These are phyloP conservation scores for Acanthochromis polyacanthus DNA, from an alignment of 2,113 vertebrate genomes.

Conservation along the genomic window DNA sequence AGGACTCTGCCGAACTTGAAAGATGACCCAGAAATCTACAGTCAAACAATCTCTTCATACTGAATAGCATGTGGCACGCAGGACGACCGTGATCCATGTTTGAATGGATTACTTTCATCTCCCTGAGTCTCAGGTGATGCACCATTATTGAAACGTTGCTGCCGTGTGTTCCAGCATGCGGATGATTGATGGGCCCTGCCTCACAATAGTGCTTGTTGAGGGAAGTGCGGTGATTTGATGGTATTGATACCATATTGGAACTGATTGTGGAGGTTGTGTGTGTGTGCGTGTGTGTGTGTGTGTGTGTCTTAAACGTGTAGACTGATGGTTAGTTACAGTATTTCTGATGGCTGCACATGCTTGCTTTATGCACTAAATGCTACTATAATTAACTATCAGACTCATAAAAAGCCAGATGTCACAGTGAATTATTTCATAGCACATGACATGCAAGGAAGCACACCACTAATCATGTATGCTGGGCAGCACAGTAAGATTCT, in stretches of 20 bases:
- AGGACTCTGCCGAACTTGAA: conserved; percentile 45
- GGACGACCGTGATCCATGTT: conserved; percentile 52
- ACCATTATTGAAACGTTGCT: conserved; percentile 62
- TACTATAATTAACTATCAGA: background rate
- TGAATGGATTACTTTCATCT: conserved; percentile 57
- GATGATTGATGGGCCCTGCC: conserved; percentile 51
- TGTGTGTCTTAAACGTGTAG: background rate
- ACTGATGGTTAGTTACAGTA: conserved; percentile 1
- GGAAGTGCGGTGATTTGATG: background rate
- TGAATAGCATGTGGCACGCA: conserved; percentile 25
- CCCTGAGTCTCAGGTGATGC: conserved; percentile 61
- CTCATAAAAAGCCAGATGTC: background rate
- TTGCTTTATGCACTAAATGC: conserved; percentile 9
- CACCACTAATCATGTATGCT: background rate
- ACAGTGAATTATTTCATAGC: conserved; percentile 13
- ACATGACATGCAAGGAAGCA: conserved; percentile 5
- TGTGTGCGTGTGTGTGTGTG: background rate
- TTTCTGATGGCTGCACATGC: conserved; percentile 13
- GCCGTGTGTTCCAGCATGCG: conserved; percentile 23
- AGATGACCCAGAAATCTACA: conserved; percentile 65
- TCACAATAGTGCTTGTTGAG: conserved; percentile 15
- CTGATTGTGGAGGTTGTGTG: background rate
- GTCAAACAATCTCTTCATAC: conserved; percentile 16
- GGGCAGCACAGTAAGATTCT: conserved; percentile 13
- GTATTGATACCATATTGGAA: conserved; percentile 8